Conservation (phyloP, 2,797 vertebrate species). For the Lutjanus campechanus region DNA sequence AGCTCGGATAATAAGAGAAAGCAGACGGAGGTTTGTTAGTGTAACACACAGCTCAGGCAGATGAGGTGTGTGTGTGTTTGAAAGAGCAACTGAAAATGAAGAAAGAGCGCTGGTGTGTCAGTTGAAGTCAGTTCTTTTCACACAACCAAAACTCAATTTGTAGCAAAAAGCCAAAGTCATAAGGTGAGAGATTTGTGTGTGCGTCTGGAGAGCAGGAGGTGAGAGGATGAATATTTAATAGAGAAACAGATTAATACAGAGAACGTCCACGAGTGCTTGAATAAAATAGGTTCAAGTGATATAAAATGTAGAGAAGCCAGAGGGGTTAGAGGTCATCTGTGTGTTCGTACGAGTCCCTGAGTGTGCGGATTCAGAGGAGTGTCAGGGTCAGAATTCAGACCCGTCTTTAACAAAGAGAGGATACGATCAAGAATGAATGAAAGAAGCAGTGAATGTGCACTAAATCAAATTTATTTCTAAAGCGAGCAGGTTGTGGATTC, state of each 20-base stretch:
- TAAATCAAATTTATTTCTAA: constrained; percentile 1
- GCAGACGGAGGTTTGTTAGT: constrained; percentile 52
- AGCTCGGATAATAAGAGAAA: constrained; percentile 72
- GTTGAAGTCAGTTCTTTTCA: neutral
- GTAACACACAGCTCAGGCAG: constrained; percentile 40
- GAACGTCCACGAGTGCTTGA: neutral
- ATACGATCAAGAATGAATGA: neutral
- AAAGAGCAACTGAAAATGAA: neutral
- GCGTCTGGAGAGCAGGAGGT: neutral
- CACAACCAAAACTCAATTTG: neutral
- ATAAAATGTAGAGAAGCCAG: constrained; percentile 8
- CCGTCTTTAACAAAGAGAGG: neutral
- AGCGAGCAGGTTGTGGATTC: neutral
- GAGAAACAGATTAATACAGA: constrained; percentile 7
- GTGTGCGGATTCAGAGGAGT: neutral
- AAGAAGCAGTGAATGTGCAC: neutral
- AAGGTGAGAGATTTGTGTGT: constrained; percentile 21
- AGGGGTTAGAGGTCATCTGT: neutral
- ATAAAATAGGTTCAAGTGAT: constrained; percentile 27
- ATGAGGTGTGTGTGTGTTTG: constrained; percentile 21
- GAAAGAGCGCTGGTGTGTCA: neutral
- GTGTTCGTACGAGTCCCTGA: neutral
- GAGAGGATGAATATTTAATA: constrained; percentile 15
- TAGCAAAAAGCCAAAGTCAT: neutral
- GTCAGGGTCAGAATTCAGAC: neutral